A percentile compares a stretch with the other conserved stretches of the same genome.
Evolutionary conservation across 1,140 invertebrate species (phyloP).

Genomic region (Caerostris darwini): DNA sequence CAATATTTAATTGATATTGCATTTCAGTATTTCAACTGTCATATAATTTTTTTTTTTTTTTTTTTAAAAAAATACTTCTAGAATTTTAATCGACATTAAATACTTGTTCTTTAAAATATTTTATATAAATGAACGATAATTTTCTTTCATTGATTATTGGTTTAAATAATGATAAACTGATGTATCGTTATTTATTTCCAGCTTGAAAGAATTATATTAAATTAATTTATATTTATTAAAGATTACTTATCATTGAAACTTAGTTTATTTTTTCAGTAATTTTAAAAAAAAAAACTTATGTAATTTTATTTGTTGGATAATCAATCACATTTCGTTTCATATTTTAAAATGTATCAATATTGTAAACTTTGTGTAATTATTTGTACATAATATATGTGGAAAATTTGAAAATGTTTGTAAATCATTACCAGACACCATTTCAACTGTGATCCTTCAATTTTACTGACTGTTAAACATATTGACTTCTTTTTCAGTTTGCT

Average conservation of each 20-base stretch:
- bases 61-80: too few species aligned
- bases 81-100: too few species aligned
- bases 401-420: neutral
- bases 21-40: too few species aligned
- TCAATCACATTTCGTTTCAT: neutral
- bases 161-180: too few species aligned
- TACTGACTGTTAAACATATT: neutral
- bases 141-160: too few species aligned
- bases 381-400: neutral
- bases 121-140: too few species aligned
- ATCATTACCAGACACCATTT: neutral
- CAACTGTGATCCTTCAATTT: neutral
- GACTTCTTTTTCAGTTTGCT: neutral
- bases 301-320: neutral
- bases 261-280: neutral
- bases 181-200: too few species aligned
- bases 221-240: too few species aligned
- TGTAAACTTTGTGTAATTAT: neutral
- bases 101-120: too few species aligned
- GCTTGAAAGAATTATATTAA: too few species aligned
- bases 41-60: too few species aligned
- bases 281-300: neutral
- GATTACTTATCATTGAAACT: neutral
- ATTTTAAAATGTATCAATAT: neutral
- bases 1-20: too few species aligned